These are phyloP conservation scores for Enteromius viviparus DNA, from an alignment of 2,797 vertebrate genomes.

Conservation along the genomic window DNA sequence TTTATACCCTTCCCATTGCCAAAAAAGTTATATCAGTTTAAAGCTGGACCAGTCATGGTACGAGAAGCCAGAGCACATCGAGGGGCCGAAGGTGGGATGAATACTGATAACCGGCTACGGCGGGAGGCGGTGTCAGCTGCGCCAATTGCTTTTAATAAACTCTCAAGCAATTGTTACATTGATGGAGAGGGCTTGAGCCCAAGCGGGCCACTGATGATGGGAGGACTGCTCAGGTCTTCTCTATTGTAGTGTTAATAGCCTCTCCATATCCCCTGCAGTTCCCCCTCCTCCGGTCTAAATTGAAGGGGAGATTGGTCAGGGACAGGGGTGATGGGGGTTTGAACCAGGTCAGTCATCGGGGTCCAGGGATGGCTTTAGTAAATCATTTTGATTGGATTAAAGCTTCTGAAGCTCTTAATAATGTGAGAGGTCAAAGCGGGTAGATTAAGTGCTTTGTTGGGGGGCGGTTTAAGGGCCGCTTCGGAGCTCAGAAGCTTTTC, in stretches of 20 bases:
- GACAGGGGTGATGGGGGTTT: constrained; percentile 69
- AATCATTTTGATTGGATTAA: constrained; percentile 99
- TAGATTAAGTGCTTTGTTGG: constrained; percentile 91
- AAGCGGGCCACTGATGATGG: constrained; percentile 85
- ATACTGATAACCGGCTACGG: constrained; percentile 65
- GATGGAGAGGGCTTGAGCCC: constrained; percentile 82
- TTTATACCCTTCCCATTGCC: background rate
- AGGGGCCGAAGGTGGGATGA: constrained; percentile 1
- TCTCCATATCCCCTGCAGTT: constrained; percentile 70
- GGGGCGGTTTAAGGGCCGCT: constrained; percentile 64
- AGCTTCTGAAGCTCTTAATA: constrained; percentile 92
- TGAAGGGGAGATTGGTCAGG: constrained; percentile 73
- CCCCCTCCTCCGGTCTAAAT: constrained; percentile 69
- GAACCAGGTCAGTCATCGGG: constrained; percentile 74
- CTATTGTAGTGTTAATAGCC: constrained; percentile 87
- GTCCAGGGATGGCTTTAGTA: constrained; percentile 77
- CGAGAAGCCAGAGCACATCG: constrained; percentile 52
- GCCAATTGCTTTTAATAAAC: constrained; percentile 89
- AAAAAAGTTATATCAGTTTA: background rate
- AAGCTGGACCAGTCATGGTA: constrained; percentile 13
- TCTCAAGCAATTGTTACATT: constrained; percentile 80
- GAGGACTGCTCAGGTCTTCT: constrained; percentile 69
- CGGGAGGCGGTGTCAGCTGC: constrained; percentile 67
- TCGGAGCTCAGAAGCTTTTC: constrained; percentile 72
- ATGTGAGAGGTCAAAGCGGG: constrained; percentile 91